Evolutionary conservation across 2,888 invertebrate genomes (phyloP).

Genomic region (Mimas tiliae): DNA sequence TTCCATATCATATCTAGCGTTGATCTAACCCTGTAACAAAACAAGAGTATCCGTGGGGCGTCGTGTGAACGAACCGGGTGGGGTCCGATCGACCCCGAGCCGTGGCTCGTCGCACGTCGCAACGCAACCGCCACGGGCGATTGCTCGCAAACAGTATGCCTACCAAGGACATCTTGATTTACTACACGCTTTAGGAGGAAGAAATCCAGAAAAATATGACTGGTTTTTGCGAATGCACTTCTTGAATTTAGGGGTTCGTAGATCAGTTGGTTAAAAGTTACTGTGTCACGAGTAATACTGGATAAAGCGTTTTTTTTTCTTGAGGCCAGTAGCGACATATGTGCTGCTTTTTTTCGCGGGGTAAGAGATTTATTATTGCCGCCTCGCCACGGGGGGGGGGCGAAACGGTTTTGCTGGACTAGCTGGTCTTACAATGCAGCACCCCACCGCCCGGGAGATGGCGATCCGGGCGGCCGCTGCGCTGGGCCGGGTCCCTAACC

Average conservation of each 20-base stretch:
- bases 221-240: background rate
- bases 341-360: too few relatives aligned
- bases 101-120: conserved; percentile 38
- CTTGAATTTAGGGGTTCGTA: background rate
- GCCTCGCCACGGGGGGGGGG: too few relatives aligned
- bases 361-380: too few relatives aligned
- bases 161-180: conserved; percentile 48
- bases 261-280: too few relatives aligned
- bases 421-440: too few relatives aligned
- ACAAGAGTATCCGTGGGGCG: conserved; percentile 53
- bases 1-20: conserved; percentile 37
- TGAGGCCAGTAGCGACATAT: too few relatives aligned
- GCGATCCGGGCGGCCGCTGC: too few relatives aligned
- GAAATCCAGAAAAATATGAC: background rate
- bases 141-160: conserved; percentile 56
- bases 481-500: too few relatives aligned
- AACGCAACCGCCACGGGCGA: conserved; percentile 63
- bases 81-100: conserved; percentile 42
- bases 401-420: too few relatives aligned
- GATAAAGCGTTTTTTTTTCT: too few relatives aligned
- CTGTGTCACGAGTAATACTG: too few relatives aligned
- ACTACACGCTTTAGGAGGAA: conserved; percentile 35
- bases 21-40: conserved; percentile 32
- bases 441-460: too few relatives aligned
- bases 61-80: conserved; percentile 68